A percentile compares a stretch with the other conserved stretches of the same genome.
Evolutionary conservation across 2,113 vertebrate genomes (phyloP).

Genomic region (human (Homo sapiens)): DNA sequence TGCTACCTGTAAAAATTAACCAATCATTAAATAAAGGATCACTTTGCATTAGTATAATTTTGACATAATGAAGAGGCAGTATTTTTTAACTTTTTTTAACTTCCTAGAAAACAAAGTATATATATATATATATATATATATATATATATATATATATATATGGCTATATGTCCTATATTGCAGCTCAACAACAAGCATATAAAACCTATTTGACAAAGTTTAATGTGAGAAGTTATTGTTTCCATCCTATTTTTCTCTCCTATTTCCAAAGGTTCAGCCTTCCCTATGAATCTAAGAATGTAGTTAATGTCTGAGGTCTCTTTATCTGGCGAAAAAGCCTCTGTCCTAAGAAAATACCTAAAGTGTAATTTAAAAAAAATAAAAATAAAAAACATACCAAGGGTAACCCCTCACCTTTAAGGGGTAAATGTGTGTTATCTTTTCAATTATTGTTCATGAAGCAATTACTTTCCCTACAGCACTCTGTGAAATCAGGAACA

Average conservation of each 20-base stretch:
- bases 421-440: background rate
- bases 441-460: constrained; percentile 53
- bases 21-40: background rate
- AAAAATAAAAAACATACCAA: background rate
- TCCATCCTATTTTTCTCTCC: background rate
- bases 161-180: background rate
- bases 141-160: background rate
- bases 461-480: constrained; percentile 2
- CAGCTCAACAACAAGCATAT: background rate
- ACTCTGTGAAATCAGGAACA: constrained; percentile 31
- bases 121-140: no score
- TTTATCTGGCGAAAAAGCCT: background rate
- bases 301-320: background rate
- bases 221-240: background rate
- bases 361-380: background rate
- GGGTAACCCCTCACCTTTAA: background rate
- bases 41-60: background rate
- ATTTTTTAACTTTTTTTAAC: background rate
- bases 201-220: background rate
- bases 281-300: background rate
- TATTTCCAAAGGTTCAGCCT: background rate
- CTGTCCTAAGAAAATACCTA: background rate
- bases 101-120: background rate
- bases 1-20: background rate
- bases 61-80: background rate